Percentiles rank a stretch among this genome's conserved stretches.
Evolutionary conservation across 2,888 invertebrate species (phyloP).

Genomic region (Hirudinaria manillensis): DNA sequence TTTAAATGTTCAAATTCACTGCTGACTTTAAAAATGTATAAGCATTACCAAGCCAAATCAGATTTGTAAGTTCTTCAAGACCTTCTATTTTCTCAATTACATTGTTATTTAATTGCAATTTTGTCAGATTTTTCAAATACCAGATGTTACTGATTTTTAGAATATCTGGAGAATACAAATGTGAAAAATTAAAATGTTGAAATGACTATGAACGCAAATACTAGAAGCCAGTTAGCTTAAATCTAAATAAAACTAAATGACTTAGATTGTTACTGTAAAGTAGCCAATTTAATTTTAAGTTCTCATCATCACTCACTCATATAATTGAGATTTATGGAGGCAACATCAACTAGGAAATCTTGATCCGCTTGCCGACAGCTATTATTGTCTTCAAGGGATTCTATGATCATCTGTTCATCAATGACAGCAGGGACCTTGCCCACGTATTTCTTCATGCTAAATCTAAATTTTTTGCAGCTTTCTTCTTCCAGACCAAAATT

Average conservation of each 20-base stretch:
- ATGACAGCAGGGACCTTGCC: neutral
- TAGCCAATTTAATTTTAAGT: too few relatives aligned
- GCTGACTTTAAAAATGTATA: neutral
- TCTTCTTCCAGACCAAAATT: too few relatives aligned
- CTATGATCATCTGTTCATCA: neutral
- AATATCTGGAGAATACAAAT: neutral
- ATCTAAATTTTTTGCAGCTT: too few relatives aligned
- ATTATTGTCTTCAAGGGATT: neutral
- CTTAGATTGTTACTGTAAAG: too few relatives aligned
- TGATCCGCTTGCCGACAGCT: neutral
- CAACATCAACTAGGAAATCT: neutral
- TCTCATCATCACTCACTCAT: neutral
- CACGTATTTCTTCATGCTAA: too few relatives aligned
- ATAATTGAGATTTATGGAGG: neutral
- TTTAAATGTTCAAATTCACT: neutral
- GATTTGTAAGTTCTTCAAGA: conserved; percentile 1
- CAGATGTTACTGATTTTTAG: conserved; percentile 10
- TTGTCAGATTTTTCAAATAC: conserved; percentile 18
- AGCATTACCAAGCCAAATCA: conserved; percentile 12
- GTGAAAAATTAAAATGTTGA: neutral
- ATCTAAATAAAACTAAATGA: too few relatives aligned
- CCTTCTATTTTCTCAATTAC: conserved; percentile 20
- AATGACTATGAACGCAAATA: neutral
- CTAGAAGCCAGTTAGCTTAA: neutral
- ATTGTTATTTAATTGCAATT: conserved; percentile 16